These are phyloP conservation scores for Pantherophis alleghaniensis DNA, from an alignment of 2,797 vertebrate species.

Conservation along the genomic window DNA sequence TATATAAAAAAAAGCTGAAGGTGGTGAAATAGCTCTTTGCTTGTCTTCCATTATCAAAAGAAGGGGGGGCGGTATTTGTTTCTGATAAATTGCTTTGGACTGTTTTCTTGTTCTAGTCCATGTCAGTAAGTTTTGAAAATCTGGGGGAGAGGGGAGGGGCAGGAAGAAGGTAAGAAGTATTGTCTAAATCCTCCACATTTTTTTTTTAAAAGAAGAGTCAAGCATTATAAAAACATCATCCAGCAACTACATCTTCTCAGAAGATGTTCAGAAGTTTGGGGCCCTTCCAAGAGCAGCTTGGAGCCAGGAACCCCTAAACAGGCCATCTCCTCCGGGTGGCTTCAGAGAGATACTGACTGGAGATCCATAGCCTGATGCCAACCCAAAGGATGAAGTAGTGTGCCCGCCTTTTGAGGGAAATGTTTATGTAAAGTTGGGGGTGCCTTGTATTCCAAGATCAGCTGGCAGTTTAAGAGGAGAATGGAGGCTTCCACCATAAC, in stretches of 20 bases:
- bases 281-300: background rate
- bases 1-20: background rate
- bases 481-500: background rate
- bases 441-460: background rate
- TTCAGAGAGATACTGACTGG: background rate
- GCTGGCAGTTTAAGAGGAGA: background rate
- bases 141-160: background rate
- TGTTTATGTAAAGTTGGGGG: background rate
- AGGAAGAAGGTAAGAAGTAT: background rate
- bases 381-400: background rate
- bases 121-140: slow-evolving; percentile 52
- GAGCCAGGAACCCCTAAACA: background rate
- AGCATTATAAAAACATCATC: background rate
- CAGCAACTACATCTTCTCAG: background rate
- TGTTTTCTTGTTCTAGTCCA: slow-evolving; percentile 24
- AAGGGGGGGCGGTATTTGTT: background rate
- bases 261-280: background rate
- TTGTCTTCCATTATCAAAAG: background rate
- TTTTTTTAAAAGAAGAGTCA: background rate
- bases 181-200: background rate
- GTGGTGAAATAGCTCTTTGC: background rate
- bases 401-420: background rate
- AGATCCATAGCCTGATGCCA: background rate
- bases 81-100: background rate
- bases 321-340: slow-evolving; percentile 1